Evolutionary conservation across 2,888 invertebrate species (phyloP).

Genomic region (Philhelius pedissequus): DNA sequence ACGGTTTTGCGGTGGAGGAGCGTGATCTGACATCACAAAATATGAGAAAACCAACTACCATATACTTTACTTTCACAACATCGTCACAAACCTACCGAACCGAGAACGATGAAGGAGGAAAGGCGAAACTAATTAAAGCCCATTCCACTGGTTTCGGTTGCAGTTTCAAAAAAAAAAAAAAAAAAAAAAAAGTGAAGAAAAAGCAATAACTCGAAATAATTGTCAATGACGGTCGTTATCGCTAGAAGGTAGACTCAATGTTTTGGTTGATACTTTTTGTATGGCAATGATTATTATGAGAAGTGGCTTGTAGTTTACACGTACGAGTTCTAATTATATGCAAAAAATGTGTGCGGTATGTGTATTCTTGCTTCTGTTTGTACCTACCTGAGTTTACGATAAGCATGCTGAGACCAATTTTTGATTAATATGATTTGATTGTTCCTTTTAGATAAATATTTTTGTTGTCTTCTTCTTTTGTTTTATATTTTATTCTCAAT

Average conservation of each 20-base stretch:
- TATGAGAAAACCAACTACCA: conserved; percentile 19
- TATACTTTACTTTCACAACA: conserved; percentile 56
- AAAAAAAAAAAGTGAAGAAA: neutral
- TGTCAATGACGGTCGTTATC: conserved; percentile 60
- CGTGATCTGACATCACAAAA: conserved; percentile 60
- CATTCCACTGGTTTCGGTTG: conserved; percentile 15
- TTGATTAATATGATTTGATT: conserved; percentile 53
- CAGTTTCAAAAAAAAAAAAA: neutral
- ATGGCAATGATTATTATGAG: neutral
- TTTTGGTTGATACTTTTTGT: neutral
- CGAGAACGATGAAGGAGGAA: neutral
- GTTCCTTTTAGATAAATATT: neutral
- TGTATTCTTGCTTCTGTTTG: neutral
- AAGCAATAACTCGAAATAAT: conserved; percentile 24
- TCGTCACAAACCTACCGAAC: neutral
- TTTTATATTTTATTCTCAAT: neutral
- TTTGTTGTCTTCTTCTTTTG: neutral
- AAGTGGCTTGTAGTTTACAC: conserved; percentile 11
- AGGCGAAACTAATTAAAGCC: conserved; percentile 39
- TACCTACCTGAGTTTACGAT: conserved; percentile 14
- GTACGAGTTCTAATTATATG: conserved; percentile 50
- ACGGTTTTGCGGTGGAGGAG: conserved; percentile 26
- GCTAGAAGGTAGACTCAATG: conserved; percentile 13
- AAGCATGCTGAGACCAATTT: conserved; percentile 45
- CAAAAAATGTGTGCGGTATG: conserved; percentile 24